phyloP scores from a whole-genome alignment of 2,113 vertebrate genomes.

The Phyllopteryx taeniolatus region DNA sequence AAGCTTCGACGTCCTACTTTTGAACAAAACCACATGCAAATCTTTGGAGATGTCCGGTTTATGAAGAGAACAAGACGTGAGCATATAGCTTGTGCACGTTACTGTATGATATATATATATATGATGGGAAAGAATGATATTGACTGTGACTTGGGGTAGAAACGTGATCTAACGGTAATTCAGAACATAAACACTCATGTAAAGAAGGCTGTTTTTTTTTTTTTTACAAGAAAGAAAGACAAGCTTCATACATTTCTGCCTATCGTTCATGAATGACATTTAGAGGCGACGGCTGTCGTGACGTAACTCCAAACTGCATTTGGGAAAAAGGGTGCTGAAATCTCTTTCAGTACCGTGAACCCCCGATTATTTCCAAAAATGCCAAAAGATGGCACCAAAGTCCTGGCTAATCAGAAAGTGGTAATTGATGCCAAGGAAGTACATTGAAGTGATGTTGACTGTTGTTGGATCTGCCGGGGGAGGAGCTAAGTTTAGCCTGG shows the following conservation, averaged over 20 bases:
- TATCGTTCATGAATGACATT: not conserved
- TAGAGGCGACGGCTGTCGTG: too few relatives aligned
- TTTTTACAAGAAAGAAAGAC: not conserved
- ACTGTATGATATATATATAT: too few relatives aligned
- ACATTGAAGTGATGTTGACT: too few relatives aligned
- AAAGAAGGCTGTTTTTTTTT: not conserved
- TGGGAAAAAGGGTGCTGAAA: not conserved
- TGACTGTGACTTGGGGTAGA: not conserved
- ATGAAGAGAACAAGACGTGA: not conserved
- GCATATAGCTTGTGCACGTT: not conserved
- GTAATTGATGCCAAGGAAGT: too few relatives aligned
- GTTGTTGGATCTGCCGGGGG: too few relatives aligned
- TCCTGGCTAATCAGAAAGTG: too few relatives aligned
- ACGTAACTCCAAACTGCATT: not conserved
- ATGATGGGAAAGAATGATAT: not conserved
- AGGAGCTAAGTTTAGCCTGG: too few relatives aligned
- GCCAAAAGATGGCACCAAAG: too few relatives aligned
- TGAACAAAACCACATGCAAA: not conserved
- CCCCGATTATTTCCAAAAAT: too few relatives aligned
- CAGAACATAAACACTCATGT: conserved; percentile 1
- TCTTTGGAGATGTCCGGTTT: not conserved
- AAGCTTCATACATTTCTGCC: not conserved
- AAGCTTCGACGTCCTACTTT: not conserved
- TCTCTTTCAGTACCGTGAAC: too few relatives aligned
- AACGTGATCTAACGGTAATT: conserved; percentile 3